These are phyloP conservation scores for Phycodurus eques DNA, from an alignment of 2,113 vertebrate genomes.

Conservation along the genomic window DNA sequence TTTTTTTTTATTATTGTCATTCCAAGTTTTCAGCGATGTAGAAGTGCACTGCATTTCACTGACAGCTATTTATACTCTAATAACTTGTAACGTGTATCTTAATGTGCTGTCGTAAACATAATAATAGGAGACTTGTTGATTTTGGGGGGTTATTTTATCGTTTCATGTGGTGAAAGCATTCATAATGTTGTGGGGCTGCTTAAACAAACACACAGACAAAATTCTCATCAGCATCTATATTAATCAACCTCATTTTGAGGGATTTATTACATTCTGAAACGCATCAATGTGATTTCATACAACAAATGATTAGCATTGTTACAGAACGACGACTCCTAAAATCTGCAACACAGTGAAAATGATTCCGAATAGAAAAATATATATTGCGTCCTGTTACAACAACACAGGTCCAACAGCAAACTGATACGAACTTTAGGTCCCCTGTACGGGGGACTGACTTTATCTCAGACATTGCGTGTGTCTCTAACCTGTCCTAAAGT, in stretches of 20 bases:
- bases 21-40: no score
- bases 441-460: constrained; percentile 13
- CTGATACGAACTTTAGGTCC: constrained; percentile 10
- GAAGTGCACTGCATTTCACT: neutral
- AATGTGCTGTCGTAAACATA: neutral
- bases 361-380: constrained; percentile 52
- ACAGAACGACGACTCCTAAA: constrained; percentile 48
- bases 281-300: constrained; percentile 71
- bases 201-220: constrained; percentile 2
- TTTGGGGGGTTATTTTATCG: neutral
- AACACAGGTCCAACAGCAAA: constrained; percentile 31
- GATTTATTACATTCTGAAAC: constrained; percentile 64
- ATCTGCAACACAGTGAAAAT: constrained; percentile 49
- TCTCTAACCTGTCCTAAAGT: constrained; percentile 12
- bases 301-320: constrained; percentile 35
- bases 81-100: no score
- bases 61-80: neutral
- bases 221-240: constrained; percentile 9
- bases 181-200: neutral
- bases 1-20: no score
- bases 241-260: constrained; percentile 65
- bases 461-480: constrained; percentile 12
- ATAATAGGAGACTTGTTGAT: neutral
- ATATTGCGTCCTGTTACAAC: constrained; percentile 21
- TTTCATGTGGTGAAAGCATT: neutral